Percentiles rank a stretch among this genome's conserved stretches.
Conservation (phyloP, 1,140 invertebrate genomes). For the Pinna nobilis region DNA sequence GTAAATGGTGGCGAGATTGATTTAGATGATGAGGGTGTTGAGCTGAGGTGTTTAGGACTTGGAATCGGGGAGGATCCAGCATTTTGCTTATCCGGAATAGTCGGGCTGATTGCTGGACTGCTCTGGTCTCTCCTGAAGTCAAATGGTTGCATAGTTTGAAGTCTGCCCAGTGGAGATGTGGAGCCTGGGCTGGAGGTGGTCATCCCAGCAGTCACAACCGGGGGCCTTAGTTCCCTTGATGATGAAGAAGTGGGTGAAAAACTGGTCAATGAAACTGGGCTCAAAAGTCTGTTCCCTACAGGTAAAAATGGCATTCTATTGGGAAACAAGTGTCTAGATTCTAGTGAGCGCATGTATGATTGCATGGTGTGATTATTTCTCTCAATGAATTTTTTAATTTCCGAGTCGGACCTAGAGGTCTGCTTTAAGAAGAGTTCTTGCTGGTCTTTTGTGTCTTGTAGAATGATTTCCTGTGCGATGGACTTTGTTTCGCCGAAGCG, state of each 20-base stretch:
- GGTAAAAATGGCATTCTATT: slow-evolving; percentile 60
- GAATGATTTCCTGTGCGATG: slow-evolving; percentile 86
- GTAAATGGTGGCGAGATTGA: slow-evolving; percentile 47
- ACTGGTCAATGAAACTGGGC: slow-evolving; percentile 53
- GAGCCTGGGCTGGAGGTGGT: slow-evolving; percentile 68
- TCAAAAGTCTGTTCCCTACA: slow-evolving; percentile 55
- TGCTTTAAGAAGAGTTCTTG: slow-evolving; percentile 70
- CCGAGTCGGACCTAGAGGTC: slow-evolving; percentile 75
- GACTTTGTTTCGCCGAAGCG: slow-evolving; percentile 88
- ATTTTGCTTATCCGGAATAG: slow-evolving; percentile 46
- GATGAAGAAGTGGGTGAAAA: slow-evolving; percentile 55
- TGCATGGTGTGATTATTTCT: slow-evolving; percentile 72
- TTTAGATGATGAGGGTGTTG: slow-evolving; percentile 59
- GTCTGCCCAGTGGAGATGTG: slow-evolving; percentile 86
- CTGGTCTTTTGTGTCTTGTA: slow-evolving; percentile 78
- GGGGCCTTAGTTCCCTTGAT: slow-evolving; percentile 56
- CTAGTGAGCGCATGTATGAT: slow-evolving; percentile 66
- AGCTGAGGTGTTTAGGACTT: slow-evolving; percentile 69
- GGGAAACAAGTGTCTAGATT: slow-evolving; percentile 64
- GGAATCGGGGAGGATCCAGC: slow-evolving; percentile 57
- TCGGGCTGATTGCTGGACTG: slow-evolving; percentile 70
- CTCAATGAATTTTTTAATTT: slow-evolving; percentile 79
- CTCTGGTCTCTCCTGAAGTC: slow-evolving; percentile 87
- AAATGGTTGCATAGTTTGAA: slow-evolving; percentile 95
- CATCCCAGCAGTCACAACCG: slow-evolving; percentile 55